Base-by-base conservation (phyloP, 2,113 vertebrate species). In the Beaufortia kweichowensis region DNA sequence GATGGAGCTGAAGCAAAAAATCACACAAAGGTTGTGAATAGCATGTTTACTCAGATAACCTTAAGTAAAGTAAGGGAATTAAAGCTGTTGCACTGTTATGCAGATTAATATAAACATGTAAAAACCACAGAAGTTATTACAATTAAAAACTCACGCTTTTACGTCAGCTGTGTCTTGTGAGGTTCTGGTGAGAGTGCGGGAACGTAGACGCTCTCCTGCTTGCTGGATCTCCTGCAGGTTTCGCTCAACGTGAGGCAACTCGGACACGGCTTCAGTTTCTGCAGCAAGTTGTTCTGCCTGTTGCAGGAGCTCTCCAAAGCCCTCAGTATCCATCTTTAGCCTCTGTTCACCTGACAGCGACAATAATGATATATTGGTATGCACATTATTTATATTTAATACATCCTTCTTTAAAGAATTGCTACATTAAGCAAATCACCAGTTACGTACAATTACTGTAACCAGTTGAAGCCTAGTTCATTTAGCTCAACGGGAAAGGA, bases 161-260 rank as follows among this genome's bases (percentile, higher is more conserved):
- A 99, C 97, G 8, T 98, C 94, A 0, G 96, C 96, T 0, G 96
- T 95, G 88, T 99, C 97, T 88, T 98, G 97, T 0, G 96, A 96
- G 0, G 94, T 98, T 72, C 95, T 95, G 46, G 96, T 98, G 79
- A 99, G 91, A 0, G 96, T 98, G 63, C 94, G 92, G 10, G 97
- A 97, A 5, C 97, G 93, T 71, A 99, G 93, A 23, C 96, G 93
- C 87, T 99, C 97, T 0, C 95, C 96, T 0, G 92, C 96, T 89
- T 98, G 97, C 88, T 99, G 97, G 86, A 99, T 96, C 90, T 99
- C 97, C 89, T 92, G 96, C 15, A 99, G 94, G 88, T 95, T 99
- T 60, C 96, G 93, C 50, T 98, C 95, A 0, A 99, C 95, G 0
- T 95, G 97, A 0, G 97, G 97, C 53, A 99, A 90, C 88, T 99